These are phyloP conservation scores for Mycogona germanica DNA, from an alignment of 2,888 invertebrate species.

Conservation along the genomic window DNA sequence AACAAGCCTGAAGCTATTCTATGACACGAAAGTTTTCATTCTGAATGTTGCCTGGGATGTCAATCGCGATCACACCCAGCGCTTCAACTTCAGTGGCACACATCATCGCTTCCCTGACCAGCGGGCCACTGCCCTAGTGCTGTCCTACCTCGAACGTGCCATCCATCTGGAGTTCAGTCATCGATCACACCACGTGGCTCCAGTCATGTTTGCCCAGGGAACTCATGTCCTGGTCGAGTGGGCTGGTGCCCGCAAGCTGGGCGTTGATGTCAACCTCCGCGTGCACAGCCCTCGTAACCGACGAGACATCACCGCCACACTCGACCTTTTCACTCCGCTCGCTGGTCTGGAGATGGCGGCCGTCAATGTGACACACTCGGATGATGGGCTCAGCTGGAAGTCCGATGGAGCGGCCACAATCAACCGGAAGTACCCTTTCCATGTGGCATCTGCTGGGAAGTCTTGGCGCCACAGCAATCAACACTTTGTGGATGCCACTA, in stretches of 20 bases:
- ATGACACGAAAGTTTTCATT: background rate
- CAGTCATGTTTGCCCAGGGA: background rate
- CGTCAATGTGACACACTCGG: background rate
- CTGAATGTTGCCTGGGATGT: slow-evolving; percentile 6
- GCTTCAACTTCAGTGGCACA: background rate
- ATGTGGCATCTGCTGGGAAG: slow-evolving; percentile 5
- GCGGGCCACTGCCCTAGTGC: background rate
- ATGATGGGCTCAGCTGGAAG: slow-evolving; percentile 9
- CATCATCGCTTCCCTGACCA: background rate
- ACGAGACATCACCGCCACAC: background rate
- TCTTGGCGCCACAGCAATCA: slow-evolving; percentile 13
- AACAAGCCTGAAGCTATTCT: background rate
- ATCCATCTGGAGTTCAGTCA: slow-evolving; percentile 1
- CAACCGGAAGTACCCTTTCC: background rate
- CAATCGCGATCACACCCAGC: slow-evolving; percentile 5
- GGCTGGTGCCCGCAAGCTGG: slow-evolving; percentile 3
- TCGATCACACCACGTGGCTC: background rate
- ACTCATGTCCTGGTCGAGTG: background rate
- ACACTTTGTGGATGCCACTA: background rate
- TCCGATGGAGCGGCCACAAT: background rate
- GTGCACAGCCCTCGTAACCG: background rate
- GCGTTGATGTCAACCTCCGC: slow-evolving; percentile 1
- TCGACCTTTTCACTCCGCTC: slow-evolving; percentile 7
- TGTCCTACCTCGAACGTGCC: slow-evolving; percentile 1
- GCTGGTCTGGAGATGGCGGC: background rate